Conservation (phyloP, 2,888 invertebrate genomes). For the Ectemnius lituratus region DNA sequence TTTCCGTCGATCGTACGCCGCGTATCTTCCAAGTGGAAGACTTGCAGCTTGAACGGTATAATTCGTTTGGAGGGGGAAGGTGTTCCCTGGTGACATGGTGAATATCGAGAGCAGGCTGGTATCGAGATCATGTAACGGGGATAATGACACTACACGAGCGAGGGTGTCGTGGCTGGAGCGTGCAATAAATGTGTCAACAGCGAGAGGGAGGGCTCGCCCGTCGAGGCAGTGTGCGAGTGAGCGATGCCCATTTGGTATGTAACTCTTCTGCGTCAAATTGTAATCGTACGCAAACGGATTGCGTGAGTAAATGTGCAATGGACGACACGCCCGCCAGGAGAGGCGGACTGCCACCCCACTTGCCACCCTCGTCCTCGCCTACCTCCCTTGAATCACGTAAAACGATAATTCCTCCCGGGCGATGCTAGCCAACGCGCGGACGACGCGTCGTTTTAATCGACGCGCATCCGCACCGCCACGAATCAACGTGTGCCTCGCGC, state of each 20-base stretch:
- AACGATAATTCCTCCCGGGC: conserved; percentile 32
- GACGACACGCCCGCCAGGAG: not conserved
- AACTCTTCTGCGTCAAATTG: conserved; percentile 10
- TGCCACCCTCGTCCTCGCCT: not conserved
- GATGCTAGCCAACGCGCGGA: conserved; percentile 6
- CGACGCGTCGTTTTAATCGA: conserved; percentile 32
- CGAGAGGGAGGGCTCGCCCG: not conserved
- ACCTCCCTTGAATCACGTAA: conserved; percentile 4
- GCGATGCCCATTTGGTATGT: conserved; percentile 10
- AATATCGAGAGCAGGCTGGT: not conserved
- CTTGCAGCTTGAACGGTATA: too few species aligned
- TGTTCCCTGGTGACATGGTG: too few species aligned
- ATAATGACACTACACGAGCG: not conserved
- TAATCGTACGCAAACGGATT: conserved; percentile 5
- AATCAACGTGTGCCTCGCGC: conserved; percentile 15
- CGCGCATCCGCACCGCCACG: conserved; percentile 21
- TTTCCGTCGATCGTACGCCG: too few species aligned
- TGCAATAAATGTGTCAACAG: not conserved
- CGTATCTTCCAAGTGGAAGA: too few species aligned
- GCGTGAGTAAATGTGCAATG: conserved; percentile 15
- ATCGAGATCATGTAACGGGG: not conserved
- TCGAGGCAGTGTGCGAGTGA: not conserved
- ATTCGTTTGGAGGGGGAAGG: too few species aligned
- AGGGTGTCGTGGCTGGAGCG: too few species aligned
- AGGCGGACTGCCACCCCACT: too few species aligned